Evolutionary conservation across 2,888 invertebrate species (phyloP), one percentile per base, ranked within the genome.

Genomic region (Tetragnatha montana): DNA sequence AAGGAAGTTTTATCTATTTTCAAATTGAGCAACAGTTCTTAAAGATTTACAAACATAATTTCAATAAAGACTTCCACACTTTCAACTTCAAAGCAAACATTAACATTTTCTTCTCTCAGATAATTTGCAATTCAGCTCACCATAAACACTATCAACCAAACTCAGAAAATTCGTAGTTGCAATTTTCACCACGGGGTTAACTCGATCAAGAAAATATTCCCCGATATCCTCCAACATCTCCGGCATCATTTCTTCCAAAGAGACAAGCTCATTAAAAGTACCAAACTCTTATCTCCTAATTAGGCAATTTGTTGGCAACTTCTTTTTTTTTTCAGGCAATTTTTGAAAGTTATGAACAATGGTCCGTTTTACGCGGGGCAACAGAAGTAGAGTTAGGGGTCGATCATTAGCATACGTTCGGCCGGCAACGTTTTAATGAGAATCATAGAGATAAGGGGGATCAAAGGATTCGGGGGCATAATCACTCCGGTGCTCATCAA

Each of bases 211-310:
- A 35, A 35, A 35, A 35, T 35, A 35, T 35, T 4, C 35, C 35
- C 4, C 35, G 35, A 35, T 35, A 35, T 35, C 60, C 60, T 8
- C 17, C 60, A 14, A 60, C 14, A 60, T 60, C 60, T 60, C 14
- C 60, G 60, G 60, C 60, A 60, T 10, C 60, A 60, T 60, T 17
- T 74, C 74, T 35, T 51, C 10, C 17, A n/a, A 22, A 22, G n/a
- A 74, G 14, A 17, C 14, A 74, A 74, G 10, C 10, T 76, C 76
- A 76, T 76, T 76, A 76, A 76, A 50, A 19, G 35, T 51, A 19
- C 21, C 17, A 76, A 76, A 76, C 50, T 76, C 50, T 51, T 76
- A 51, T 51, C 76, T 76, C 50, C n/a, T 76, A 76, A 76, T 76
- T 76, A 76, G 50, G 19, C 76, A 76, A 76, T 50, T 49, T 51